Evolutionary conservation across 92 coral and sea anemone species (phyloP).

Genomic region (Zoanthus gigantus): DNA sequence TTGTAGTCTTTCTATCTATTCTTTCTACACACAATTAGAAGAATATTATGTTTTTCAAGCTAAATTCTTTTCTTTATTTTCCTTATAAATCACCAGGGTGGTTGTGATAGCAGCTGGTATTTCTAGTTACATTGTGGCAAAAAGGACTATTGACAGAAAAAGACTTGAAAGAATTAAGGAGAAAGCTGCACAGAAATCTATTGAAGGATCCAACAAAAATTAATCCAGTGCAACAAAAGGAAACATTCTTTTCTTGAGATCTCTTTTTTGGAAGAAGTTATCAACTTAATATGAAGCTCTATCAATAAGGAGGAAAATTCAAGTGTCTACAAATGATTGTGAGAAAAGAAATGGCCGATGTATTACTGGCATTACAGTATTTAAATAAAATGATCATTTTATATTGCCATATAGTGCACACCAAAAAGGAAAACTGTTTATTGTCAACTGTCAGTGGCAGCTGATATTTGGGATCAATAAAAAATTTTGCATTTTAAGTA

Average conservation of each 20-base stretch:
- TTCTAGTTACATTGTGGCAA: constrained; percentile 86
- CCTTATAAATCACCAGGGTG: constrained; percentile 69
- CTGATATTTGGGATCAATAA: too few relatives aligned
- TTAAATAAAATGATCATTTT: too few relatives aligned
- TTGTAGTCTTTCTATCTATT: too few relatives aligned
- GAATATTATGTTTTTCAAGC: not conserved
- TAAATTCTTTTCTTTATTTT: not conserved
- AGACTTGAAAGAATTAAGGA: constrained; percentile 87
- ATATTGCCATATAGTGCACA: too few relatives aligned
- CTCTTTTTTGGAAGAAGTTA: not conserved
- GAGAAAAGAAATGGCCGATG: not conserved
- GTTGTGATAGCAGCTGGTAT: constrained; percentile 87
- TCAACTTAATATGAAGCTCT: not conserved
- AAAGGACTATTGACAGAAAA: constrained; percentile 85
- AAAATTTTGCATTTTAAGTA: too few relatives aligned
- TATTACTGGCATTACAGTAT: not conserved
- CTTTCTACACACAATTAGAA: too few relatives aligned
- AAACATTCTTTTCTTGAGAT: not conserved
- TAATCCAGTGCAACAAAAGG: not conserved
- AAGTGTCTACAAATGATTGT: not conserved
- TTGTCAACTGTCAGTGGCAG: too few relatives aligned
- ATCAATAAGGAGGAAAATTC: not conserved
- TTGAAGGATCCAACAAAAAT: not conserved
- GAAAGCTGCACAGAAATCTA: constrained; percentile 61
- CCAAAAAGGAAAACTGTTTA: too few relatives aligned